These are phyloP conservation scores for Melinopterus prodromus DNA, from an alignment of 2,888 invertebrate species.

Conservation along the genomic window DNA sequence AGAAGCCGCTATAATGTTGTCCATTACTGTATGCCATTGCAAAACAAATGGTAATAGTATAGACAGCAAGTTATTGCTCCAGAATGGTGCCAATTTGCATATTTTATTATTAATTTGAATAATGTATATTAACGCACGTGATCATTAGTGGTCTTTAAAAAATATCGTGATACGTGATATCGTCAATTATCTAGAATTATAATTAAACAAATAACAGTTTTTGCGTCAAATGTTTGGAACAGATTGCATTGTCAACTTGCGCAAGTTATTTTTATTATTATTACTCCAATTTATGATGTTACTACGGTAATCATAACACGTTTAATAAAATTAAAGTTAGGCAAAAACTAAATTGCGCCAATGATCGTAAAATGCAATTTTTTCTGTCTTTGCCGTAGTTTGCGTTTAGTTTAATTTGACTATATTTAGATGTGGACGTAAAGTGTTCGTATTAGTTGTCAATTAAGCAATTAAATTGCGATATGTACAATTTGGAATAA, in stretches of 20 bases:
- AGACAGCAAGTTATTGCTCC: neutral
- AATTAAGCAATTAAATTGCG: neutral
- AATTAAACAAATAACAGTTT: neutral
- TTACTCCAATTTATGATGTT: neutral
- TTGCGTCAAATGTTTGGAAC: conserved; percentile 4
- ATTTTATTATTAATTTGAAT: conserved; percentile 6
- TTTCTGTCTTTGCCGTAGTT: neutral
- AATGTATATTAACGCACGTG: conserved; percentile 1
- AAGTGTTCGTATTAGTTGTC: neutral
- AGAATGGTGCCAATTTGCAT: conserved; percentile 10
- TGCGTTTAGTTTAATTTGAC: neutral
- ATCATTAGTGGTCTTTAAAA: neutral
- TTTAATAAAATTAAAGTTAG: neutral
- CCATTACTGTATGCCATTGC: too few species aligned
- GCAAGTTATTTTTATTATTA: conserved; percentile 7
- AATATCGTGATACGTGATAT: neutral
- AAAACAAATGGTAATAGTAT: neutral
- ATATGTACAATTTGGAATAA: neutral
- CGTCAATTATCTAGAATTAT: conserved; percentile 8
- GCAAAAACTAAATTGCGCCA: neutral
- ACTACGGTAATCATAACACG: neutral
- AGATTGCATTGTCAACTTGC: conserved; percentile 17
- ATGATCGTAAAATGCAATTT: neutral
- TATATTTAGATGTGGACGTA: neutral
- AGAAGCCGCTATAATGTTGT: too few species aligned